Evolutionary conservation across 2,113 vertebrate genomes (phyloP).

Genomic region (Paraplagusia blochii): DNA sequence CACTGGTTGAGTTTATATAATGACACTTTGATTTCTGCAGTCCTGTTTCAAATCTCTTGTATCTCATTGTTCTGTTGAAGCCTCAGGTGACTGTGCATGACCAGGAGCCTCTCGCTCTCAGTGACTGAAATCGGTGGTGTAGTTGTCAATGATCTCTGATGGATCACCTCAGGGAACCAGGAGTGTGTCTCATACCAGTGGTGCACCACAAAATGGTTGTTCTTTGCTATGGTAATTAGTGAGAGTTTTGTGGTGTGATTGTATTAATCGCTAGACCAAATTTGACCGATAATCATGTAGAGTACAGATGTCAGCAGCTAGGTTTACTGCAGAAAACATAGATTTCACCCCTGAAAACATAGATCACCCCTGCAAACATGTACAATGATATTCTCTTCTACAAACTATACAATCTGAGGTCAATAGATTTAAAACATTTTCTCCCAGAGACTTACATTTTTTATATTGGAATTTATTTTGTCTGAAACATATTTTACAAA

Average conservation of each 20-base stretch:
- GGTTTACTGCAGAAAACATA: slow-evolving; percentile 25
- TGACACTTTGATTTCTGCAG: slow-evolving; percentile 24
- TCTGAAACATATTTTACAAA: no score
- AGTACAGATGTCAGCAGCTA: slow-evolving; percentile 45
- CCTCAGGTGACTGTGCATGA: slow-evolving; percentile 33
- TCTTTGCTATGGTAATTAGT: slow-evolving; percentile 60
- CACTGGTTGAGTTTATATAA: slow-evolving; percentile 28
- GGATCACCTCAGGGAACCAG: slow-evolving; percentile 58
- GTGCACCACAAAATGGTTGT: slow-evolving; percentile 28
- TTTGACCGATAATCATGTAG: slow-evolving; percentile 57
- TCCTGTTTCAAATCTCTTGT: not conserved
- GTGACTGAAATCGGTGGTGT: slow-evolving; percentile 27
- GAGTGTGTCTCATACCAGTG: slow-evolving; percentile 41
- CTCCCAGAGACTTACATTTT: no score
- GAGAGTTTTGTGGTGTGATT: slow-evolving; percentile 35
- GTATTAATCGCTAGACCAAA: slow-evolving; percentile 62
- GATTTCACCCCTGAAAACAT: slow-evolving; percentile 27
- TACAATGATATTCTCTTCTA: no score
- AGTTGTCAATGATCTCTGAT: slow-evolving; percentile 63
- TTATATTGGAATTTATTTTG: no score
- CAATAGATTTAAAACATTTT: no score
- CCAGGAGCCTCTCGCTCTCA: slow-evolving; percentile 27
- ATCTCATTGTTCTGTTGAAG: slow-evolving; percentile 32
- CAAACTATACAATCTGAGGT: no score
- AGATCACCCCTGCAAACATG: no score